phyloP scores from a whole-genome alignment of 2,797 vertebrate species.

The Hippopotamyrus pictus region DNA sequence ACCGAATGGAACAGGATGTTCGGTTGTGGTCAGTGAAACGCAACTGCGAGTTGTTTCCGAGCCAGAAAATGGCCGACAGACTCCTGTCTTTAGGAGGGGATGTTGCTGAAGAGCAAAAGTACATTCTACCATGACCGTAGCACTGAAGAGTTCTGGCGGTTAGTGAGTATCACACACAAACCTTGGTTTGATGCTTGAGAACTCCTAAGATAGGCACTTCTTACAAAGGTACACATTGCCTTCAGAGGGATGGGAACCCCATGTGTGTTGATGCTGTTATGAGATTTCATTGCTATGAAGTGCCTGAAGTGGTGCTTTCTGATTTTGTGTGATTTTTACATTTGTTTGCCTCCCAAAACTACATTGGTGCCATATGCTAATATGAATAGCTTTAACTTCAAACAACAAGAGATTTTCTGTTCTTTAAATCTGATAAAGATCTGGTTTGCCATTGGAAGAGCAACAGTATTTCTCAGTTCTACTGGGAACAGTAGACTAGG shows the following conservation, averaged over 20 bases:
- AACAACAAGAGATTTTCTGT: slow-evolving; percentile 74
- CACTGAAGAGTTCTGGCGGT: slow-evolving; percentile 64
- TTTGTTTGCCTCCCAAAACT: slow-evolving; percentile 90
- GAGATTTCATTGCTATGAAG: slow-evolving; percentile 99
- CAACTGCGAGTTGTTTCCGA: slow-evolving; percentile 54
- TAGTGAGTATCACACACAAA: slow-evolving; percentile 69
- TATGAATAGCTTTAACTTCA: slow-evolving; percentile 98
- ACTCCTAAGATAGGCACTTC: slow-evolving; percentile 67
- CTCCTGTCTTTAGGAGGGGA: slow-evolving; percentile 70
- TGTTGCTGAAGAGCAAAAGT: slow-evolving; percentile 63
- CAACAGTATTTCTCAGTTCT: slow-evolving; percentile 88
- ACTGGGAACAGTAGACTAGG: slow-evolving; percentile 66
- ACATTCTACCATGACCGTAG: slow-evolving; percentile 64
- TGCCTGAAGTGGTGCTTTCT: slow-evolving; percentile 99
- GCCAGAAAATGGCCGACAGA: slow-evolving; percentile 61
- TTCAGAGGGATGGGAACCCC: slow-evolving; percentile 72
- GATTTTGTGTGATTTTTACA: slow-evolving; percentile 70
- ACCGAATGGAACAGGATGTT: slow-evolving; percentile 99
- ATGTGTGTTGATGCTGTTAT: slow-evolving; percentile 79
- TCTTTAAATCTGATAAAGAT: slow-evolving; percentile 54
- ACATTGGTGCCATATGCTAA: slow-evolving; percentile 96
- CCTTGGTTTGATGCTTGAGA: slow-evolving; percentile 69
- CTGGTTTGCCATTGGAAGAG: slow-evolving; percentile 76
- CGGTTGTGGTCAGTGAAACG: slow-evolving; percentile 93
- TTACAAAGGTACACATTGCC: slow-evolving; percentile 70